Evolutionary conservation across 2,797 vertebrate species (phyloP), one percentile per base, ranked within the genome.

Genomic region (Lerista edwardsae): DNA sequence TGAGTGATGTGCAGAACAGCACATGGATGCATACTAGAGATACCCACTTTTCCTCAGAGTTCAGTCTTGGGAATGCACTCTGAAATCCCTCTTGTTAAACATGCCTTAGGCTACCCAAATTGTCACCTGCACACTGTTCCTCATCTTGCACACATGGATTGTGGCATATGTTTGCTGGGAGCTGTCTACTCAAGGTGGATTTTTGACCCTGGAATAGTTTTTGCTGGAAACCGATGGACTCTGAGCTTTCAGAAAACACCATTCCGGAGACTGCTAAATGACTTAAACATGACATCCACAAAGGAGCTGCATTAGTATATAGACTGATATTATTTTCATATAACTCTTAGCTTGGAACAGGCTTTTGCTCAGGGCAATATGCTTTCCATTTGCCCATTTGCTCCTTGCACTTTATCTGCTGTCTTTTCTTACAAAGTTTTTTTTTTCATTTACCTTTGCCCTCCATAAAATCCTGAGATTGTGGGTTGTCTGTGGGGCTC

Each of bases 401-500:
- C 23, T 23, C 31, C 0, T 89, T 89, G 82, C 84, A 68, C 86
- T 86, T 76, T n/a, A 27, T 85, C 87, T 80, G 62, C 36, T 84
- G 41, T 11, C 71, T 85, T 81, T 87, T 67, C 79, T 89, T 61
- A 72, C 82, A 39, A 83, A 59, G 85, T 84, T 79, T 47, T 65
- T 31, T 34, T 62, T 11, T 10, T 79, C n/a, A n/a, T n/a, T 83
- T 69, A 12, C 79, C 73, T 62, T 2, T 15, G 1, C 65, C 57
- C 0, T 0, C 25, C 72, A 85, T 87, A 87, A 88, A 88, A 69
- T 3, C 41, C 76, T 57, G 77, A 80, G 71, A 19, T 27, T 51
- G 51, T 51, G 47, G 34, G 64, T 61, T 93, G 86, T 72, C 79
- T 75, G 87, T 57, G 75, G 82, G 91, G 72, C 87, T 84, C 80